A percentile compares a stretch with the other conserved stretches of the same genome.
Evolutionary conservation across 1,140 invertebrate genomes (phyloP).

Genomic region (Drosophila melanica): DNA sequence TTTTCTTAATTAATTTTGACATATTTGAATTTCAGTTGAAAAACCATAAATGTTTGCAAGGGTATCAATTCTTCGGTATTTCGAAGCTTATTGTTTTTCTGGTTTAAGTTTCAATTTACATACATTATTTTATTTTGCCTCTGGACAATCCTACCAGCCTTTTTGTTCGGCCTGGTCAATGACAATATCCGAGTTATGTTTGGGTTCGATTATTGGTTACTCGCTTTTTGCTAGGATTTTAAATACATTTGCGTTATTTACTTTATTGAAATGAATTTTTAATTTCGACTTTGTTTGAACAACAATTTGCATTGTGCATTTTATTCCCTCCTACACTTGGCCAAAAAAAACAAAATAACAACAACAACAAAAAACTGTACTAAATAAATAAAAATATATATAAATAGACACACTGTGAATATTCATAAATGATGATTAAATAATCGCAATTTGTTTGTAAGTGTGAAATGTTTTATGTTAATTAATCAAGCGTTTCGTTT

Average conservation of each 20-base stretch:
- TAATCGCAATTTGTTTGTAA: conserved; percentile 20
- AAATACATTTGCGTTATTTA: not conserved
- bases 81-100: no score
- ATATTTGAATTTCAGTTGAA: no score
- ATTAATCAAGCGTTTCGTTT: conserved; percentile 6
- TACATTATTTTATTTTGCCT: not conserved
- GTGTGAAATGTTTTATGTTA: conserved; percentile 6
- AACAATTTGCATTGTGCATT: conserved; percentile 19
- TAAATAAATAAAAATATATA: not conserved
- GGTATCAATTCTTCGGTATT: no score
- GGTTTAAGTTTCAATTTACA: not conserved
- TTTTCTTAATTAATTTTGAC: no score
- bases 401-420: conserved; percentile 11
- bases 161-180: not conserved
- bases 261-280: conserved; percentile 37
- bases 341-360: not conserved
- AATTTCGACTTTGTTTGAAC: conserved; percentile 27
- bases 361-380: conserved; percentile 20
- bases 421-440: conserved; percentile 38
- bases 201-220: not conserved
- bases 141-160: not conserved
- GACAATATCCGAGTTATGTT: conserved; percentile 2
- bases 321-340: conserved; percentile 16
- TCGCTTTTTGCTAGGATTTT: not conserved
- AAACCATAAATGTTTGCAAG: no score